Evolutionary conservation across 2,113 vertebrate genomes (phyloP), one percentile per base, ranked within the genome.

Genomic region (Pedionomus torquatus): DNA sequence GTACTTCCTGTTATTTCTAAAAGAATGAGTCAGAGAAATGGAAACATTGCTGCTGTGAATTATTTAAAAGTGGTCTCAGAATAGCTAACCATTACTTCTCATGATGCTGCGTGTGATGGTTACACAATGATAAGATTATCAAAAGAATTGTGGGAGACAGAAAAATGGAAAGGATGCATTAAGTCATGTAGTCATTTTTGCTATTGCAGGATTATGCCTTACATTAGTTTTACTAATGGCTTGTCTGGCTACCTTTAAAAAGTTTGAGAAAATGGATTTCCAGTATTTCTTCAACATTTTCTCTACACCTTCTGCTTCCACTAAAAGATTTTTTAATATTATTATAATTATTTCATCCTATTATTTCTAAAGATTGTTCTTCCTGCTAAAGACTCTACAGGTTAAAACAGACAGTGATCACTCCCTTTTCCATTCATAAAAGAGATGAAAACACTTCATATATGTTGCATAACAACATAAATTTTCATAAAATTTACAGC

Each of bases 51-150:
- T 89, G 54, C 63, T 87, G 83, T 97, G 91, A 97, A 97, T 97
- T 95, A 96, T 95, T 95, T 95, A 97, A 58, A 85, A 95, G 96
- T 95, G 92, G 92, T 91, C 94, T 93, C 87, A 97, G 94, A 95
- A 97, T 96, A 92, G 94, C 83, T 82, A 94, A 91, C 76, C 86
- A 82, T 94, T 93, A 94, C 92, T 96, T 94, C 76, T 96, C 90
- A 61, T 90, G 92, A 70, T 91, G 84, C 66, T 93, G 65, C 86
- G 57, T 89, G 87, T 65, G 87, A 96, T 94, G 94, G 92, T 95
- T 96, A 93, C 87, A 95, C 70, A 95, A 66, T 87, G 80, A 78
- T 72, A 93, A 87, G 91, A 91, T 94, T 95, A 95, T 89, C 74
- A 72, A 82, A 94, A 96, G 89, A 72, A 51, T 86, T 94, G 74